phyloP scores from a whole-genome alignment of 1,140 invertebrate genomes.

The Diachasmimorpha longicaudata region DNA sequence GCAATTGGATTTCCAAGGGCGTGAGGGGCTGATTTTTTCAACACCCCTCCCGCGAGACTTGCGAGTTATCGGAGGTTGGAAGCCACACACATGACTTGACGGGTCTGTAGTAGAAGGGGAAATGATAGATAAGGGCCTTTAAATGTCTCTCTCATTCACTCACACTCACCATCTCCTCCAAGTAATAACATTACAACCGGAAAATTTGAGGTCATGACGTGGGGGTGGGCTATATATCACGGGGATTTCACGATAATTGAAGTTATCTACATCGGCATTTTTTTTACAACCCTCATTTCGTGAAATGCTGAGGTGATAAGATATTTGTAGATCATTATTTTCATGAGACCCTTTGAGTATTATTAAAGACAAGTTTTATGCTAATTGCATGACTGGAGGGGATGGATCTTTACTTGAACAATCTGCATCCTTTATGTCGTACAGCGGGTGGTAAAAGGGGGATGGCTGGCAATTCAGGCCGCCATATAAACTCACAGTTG shows the following conservation, averaged over 20 bases:
- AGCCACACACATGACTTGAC: not conserved
- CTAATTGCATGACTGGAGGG: not conserved
- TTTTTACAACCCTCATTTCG: not conserved
- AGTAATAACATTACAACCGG: not conserved
- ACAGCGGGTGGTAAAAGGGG: not conserved
- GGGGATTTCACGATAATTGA: not conserved
- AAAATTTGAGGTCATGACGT: not conserved
- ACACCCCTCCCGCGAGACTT: not conserved
- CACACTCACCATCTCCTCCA: not conserved
- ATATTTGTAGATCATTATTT: conserved; percentile 11
- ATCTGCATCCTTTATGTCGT: not conserved
- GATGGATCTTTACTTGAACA: not conserved
- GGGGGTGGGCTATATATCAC: not conserved
- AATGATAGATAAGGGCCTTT: not conserved
- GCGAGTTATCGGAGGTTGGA: not conserved
- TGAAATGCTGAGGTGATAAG: not conserved
- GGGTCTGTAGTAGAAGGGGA: not conserved
- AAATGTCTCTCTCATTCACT: not conserved
- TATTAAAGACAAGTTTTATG: not conserved
- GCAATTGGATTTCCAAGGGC: not conserved
- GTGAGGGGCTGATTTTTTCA: not conserved
- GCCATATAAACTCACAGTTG: not conserved
- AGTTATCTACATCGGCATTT: not conserved
- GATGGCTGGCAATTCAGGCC: not conserved
- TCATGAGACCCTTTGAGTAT: not conserved